A percentile compares a stretch with the other conserved stretches of the same genome.
Evolutionary conservation across 2,113 vertebrate genomes (phyloP).

Genomic region (Scalopus aquaticus): DNA sequence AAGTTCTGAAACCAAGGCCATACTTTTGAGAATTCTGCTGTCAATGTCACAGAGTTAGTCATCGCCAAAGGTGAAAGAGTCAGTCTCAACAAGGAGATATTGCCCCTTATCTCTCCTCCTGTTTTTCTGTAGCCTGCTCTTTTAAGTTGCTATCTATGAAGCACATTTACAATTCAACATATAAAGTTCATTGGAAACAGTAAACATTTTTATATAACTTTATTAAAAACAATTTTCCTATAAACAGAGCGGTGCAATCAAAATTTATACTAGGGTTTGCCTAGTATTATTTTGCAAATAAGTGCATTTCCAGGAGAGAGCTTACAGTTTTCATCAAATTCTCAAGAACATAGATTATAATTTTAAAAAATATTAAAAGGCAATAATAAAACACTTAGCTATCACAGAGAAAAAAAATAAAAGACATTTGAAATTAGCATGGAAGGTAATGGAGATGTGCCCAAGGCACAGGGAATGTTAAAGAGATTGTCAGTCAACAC

Average conservation of each 20-base stretch:
- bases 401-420: not conserved
- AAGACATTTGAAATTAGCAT: not conserved
- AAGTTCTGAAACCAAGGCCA: not conserved
- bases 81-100: not conserved
- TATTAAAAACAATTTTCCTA: constrained; percentile 39
- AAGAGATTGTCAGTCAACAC: not conserved
- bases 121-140: not conserved
- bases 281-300: constrained; percentile 1
- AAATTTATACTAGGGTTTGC: no score
- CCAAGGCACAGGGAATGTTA: not conserved
- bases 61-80: not conserved
- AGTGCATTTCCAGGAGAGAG: not conserved
- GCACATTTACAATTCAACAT: not conserved
- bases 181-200: not conserved
- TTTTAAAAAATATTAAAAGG: not conserved
- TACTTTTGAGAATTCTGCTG: not conserved
- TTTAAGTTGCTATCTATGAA: not conserved
- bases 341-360: not conserved
- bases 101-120: not conserved
- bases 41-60: not conserved
- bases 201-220: not conserved
- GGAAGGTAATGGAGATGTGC: not conserved
- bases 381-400: not conserved
- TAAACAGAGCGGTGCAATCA: not conserved
- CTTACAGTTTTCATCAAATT: not conserved